A percentile compares a stretch with the other conserved stretches of the same genome.
These are phyloP conservation scores for Caenorhabditis tropicalis DNA, from an alignment of 1,140 invertebrate species.

Conservation along the genomic window DNA sequence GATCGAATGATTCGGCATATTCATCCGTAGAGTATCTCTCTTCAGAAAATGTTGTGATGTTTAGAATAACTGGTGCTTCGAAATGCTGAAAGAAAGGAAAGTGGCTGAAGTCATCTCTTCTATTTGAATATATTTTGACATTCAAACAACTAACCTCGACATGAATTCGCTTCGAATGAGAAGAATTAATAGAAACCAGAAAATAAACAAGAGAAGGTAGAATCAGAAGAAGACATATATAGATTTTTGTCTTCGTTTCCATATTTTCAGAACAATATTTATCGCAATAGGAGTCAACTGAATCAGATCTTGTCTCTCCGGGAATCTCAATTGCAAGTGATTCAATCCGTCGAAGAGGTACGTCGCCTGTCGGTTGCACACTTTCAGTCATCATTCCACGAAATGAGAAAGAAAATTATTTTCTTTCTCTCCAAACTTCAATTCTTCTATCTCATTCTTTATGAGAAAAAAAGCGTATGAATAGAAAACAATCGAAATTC, in stretches of 20 bases:
- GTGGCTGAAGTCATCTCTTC: too few relatives aligned
- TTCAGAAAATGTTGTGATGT: slow-evolving; percentile 35
- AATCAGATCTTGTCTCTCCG: neutral
- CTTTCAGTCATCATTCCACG: slow-evolving; percentile 33
- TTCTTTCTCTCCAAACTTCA: neutral
- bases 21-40: neutral
- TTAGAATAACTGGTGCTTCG: neutral
- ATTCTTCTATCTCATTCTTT: neutral
- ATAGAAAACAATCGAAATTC: neutral
- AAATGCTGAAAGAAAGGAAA: neutral
- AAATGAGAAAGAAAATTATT: neutral
- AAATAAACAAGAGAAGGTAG: slow-evolving; percentile 3
- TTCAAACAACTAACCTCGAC: neutral
- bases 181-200: neutral
- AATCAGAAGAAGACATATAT: neutral
- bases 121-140: too few relatives aligned
- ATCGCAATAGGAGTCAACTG: neutral
- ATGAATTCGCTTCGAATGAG: neutral
- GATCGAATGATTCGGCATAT: neutral
- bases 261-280: neutral
- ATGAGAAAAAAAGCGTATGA: neutral
- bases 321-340: slow-evolving; percentile 14
- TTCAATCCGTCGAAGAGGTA: slow-evolving; percentile 4
- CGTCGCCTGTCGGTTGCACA: slow-evolving; percentile 33
- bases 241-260: slow-evolving; percentile 38